Conservation (phyloP, 2,797 vertebrate species). For the Momotus momota region DNA sequence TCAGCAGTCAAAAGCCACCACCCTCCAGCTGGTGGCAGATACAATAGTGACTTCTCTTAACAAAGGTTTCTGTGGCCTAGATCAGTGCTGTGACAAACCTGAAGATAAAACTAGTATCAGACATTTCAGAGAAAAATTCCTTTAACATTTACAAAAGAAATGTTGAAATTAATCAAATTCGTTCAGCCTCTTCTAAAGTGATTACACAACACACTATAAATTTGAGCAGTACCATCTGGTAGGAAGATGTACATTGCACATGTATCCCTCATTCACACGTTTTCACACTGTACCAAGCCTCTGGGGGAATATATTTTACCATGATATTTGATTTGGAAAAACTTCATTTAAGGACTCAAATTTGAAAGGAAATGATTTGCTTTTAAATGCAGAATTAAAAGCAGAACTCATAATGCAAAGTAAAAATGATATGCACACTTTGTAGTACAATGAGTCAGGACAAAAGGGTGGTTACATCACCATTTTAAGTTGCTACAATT, state of each 20-base stretch:
- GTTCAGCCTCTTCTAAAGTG: constrained; percentile 24
- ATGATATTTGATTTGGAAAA: constrained; percentile 55
- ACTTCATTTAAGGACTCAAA: constrained; percentile 24
- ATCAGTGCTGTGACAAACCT: background rate
- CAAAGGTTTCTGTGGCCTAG: background rate
- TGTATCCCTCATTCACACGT: constrained; percentile 34
- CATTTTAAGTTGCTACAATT: background rate
- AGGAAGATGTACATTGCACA: constrained; percentile 46
- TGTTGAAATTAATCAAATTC: constrained; percentile 32
- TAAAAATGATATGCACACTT: background rate
- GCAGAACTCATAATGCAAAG: background rate
- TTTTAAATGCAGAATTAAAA: constrained; percentile 20
- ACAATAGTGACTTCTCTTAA: background rate
- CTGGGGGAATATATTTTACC: constrained; percentile 43
- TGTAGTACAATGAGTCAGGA: background rate
- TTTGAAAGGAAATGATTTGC: background rate
- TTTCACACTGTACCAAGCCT: constrained; percentile 41
- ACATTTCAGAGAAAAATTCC: background rate
- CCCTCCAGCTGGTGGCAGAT: background rate
- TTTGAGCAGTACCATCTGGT: constrained; percentile 53
- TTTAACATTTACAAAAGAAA: constrained; percentile 10
- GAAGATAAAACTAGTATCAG: background rate
- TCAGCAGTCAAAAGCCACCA: background rate
- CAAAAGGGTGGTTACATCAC: background rate
- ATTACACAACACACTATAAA: constrained; percentile 50